Conservation (phyloP, 2,888 invertebrate genomes). For the Drosophila sordidula region DNA sequence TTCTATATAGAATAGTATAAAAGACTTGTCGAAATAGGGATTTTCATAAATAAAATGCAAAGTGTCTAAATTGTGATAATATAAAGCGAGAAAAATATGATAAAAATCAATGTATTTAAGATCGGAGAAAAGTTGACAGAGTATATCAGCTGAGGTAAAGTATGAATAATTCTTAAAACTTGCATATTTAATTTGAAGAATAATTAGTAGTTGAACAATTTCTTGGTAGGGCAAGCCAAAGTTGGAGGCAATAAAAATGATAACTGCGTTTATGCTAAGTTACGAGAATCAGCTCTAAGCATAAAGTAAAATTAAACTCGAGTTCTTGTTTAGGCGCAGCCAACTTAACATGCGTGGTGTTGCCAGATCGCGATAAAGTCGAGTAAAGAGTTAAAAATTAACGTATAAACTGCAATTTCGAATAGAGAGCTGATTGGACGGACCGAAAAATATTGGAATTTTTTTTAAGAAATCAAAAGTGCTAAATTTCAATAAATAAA, state of each 20-base stretch:
- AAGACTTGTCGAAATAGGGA: conserved; percentile 8
- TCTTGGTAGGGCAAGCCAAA: conserved; percentile 29
- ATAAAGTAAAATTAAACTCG: not conserved
- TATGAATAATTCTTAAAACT: not conserved
- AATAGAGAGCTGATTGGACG: conserved; percentile 24
- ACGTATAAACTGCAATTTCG: not conserved
- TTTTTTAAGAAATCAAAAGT: not conserved
- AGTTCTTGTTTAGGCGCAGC: conserved; percentile 1
- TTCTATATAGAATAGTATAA: conserved; percentile 1
- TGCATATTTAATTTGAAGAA: not conserved
- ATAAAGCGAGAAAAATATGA: no score
- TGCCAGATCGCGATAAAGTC: conserved; percentile 9
- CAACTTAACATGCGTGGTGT: conserved; percentile 7
- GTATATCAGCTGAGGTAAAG: not conserved
- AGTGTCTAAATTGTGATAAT: not conserved
- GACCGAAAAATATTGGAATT: conserved; percentile 21
- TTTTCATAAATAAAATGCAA: conserved; percentile 29
- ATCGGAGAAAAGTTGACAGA: not conserved
- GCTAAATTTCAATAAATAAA: not conserved
- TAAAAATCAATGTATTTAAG: no score
- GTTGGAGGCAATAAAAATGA: conserved; percentile 21
- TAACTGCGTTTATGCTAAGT: conserved; percentile 20
- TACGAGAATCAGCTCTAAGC: not conserved
- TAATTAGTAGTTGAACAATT: conserved; percentile 9
- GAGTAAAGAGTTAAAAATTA: no score